These are phyloP conservation scores for Passer domesticus DNA, from an alignment of 2,113 vertebrate genomes.

Conservation along the genomic window DNA sequence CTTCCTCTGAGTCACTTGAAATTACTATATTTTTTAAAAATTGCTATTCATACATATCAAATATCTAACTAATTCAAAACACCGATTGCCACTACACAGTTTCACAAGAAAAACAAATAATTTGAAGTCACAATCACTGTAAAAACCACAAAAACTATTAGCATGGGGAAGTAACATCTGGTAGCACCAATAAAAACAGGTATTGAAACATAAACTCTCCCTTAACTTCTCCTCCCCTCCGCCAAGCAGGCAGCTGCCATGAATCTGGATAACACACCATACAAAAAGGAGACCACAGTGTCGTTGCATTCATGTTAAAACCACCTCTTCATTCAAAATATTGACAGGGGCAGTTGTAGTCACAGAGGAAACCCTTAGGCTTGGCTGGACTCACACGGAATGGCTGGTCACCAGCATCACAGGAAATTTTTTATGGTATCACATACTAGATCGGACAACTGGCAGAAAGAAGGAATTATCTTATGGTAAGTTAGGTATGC, in stretches of 20 bases:
- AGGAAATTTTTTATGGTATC: neutral
- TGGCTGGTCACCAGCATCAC: neutral
- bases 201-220: neutral
- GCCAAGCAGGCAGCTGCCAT: neutral
- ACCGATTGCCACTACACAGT: neutral
- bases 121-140: neutral
- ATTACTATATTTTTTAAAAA: neutral
- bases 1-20: neutral
- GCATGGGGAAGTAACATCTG: neutral
- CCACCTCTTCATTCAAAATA: neutral
- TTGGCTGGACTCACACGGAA: neutral
- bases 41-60: neutral
- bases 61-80: neutral
- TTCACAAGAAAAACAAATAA: neutral
- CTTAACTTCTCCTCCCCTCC: neutral
- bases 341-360: neutral
- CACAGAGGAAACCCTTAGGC: neutral
- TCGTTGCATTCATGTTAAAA: neutral
- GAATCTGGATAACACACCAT: neutral
- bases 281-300: neutral
- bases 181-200: neutral
- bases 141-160: neutral
- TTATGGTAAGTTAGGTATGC: neutral
- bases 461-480: neutral
- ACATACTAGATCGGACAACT: neutral